Percentiles rank a stretch among this genome's conserved stretches.
Evolutionary conservation across 1,140 invertebrate genomes (phyloP).

Genomic region (Nephotettix cincticeps): DNA sequence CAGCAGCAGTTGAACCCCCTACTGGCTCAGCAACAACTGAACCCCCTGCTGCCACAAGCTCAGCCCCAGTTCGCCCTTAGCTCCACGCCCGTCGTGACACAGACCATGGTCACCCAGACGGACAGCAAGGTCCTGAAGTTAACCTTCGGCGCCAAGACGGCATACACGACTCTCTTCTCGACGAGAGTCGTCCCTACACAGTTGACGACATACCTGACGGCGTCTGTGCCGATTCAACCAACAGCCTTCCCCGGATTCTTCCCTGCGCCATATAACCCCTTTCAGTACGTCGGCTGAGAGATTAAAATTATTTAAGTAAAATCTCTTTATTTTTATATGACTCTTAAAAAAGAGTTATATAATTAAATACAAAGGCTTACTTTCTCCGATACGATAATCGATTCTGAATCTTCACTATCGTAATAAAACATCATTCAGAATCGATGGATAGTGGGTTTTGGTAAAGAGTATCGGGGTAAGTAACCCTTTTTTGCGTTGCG

Average conservation of each 20-base stretch:
- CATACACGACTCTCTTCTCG: constrained; percentile 81
- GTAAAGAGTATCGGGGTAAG: too few relatives aligned
- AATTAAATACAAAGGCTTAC: too few relatives aligned
- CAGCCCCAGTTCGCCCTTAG: constrained; percentile 74
- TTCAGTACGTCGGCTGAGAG: constrained; percentile 70
- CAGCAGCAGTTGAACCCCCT: constrained; percentile 53
- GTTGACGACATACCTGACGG: constrained; percentile 77
- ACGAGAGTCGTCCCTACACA: constrained; percentile 82
- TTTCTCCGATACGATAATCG: too few relatives aligned
- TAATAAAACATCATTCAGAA: too few relatives aligned
- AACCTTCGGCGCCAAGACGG: constrained; percentile 85
- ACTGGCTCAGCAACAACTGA: constrained; percentile 46
- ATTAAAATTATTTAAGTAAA: too few relatives aligned
- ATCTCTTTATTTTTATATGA: too few relatives aligned
- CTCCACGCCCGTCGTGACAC: constrained; percentile 76
- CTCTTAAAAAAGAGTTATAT: too few relatives aligned
- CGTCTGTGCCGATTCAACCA: constrained; percentile 70
- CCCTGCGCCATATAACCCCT: constrained; percentile 65
- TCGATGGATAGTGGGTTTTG: too few relatives aligned
- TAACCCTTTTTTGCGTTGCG: too few relatives aligned
- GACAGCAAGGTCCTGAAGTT: constrained; percentile 80
- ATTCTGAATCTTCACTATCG: too few relatives aligned
- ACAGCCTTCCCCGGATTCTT: constrained; percentile 68
- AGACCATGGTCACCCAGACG: constrained; percentile 75
- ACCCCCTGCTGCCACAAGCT: constrained; percentile 52